Evolutionary conservation across 1,140 invertebrate genomes (phyloP).

Genomic region (Andrena cerasifolii): DNA sequence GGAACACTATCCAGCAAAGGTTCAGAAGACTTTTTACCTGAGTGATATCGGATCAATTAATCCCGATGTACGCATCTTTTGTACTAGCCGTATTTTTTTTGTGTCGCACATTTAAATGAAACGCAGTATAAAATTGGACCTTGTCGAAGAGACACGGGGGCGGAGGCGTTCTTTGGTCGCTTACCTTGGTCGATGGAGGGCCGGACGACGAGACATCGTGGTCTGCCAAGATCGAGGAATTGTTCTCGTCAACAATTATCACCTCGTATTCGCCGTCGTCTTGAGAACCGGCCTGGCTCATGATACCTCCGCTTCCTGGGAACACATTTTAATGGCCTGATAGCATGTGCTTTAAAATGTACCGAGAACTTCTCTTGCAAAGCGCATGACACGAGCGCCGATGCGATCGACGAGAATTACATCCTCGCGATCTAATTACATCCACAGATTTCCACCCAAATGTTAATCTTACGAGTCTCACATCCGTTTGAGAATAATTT

Average conservation of each 20-base stretch:
- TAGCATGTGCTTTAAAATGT: neutral
- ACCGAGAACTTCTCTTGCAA: conserved; percentile 27
- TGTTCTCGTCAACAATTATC: conserved; percentile 94
- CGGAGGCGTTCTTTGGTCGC: conserved; percentile 31
- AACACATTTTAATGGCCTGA: conserved; percentile 56
- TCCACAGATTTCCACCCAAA: neutral
- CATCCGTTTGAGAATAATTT: neutral
- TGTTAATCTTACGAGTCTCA: neutral
- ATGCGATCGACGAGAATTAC: conserved; percentile 54
- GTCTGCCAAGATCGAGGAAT: conserved; percentile 90
- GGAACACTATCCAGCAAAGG: conserved; percentile 26
- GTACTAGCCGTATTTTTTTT: conserved; percentile 33
- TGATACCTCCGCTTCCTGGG: conserved; percentile 79
- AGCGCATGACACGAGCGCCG: conserved; percentile 47
- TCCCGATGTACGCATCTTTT: conserved; percentile 54
- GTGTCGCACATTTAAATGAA: conserved; percentile 28
- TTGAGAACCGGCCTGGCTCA: conserved; percentile 82
- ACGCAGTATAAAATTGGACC: neutral
- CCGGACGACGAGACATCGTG: conserved; percentile 88
- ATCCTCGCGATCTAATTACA: conserved; percentile 20
- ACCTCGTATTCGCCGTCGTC: conserved; percentile 93
- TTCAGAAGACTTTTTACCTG: conserved; percentile 62
- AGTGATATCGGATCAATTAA: conserved; percentile 57
- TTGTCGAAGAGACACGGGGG: neutral
- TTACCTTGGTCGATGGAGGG: conserved; percentile 92